Evolutionary conservation across 2,113 vertebrate genomes (phyloP).

Genomic region (Holacanthus passer): DNA sequence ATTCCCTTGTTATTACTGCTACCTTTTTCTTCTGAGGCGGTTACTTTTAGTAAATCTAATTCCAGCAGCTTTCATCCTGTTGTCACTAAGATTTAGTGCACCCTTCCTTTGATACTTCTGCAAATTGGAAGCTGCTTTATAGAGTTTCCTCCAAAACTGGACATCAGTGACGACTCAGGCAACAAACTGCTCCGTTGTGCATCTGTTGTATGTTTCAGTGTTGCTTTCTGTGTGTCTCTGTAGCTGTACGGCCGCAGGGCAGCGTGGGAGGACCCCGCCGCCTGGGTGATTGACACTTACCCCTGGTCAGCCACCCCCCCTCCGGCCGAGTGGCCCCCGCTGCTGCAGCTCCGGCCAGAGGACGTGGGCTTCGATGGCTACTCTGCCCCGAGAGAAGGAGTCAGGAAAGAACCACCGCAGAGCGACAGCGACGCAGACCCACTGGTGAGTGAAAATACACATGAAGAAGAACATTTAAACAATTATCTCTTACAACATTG

Average conservation of each 20-base stretch:
- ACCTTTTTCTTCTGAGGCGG: neutral
- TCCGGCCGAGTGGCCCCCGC: conserved; percentile 93
- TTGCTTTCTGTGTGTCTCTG: neutral
- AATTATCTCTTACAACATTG: neutral
- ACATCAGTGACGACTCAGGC: too few species aligned
- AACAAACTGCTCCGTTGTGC: neutral
- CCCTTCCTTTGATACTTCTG: neutral
- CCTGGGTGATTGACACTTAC: conserved; percentile 97
- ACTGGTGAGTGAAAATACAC: conserved; percentile 86
- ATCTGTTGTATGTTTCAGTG: neutral
- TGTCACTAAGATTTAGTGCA: neutral
- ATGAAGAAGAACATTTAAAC: neutral
- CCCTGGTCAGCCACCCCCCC: conserved; percentile 91
- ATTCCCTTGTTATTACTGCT: neutral
- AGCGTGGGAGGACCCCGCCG: conserved; percentile 96
- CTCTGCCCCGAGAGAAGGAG: conserved; percentile 89
- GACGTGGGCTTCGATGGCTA: conserved; percentile 97
- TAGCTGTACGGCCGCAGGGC: conserved; percentile 95
- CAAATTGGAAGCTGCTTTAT: neutral
- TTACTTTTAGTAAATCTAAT: neutral
- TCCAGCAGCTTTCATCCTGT: neutral
- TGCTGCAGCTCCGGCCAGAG: conserved; percentile 95
- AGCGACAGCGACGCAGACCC: conserved; percentile 94
- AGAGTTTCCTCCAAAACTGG: neutral
- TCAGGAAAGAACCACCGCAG: conserved; percentile 88